Evolutionary conservation across 2,797 vertebrate genomes (phyloP).

Genomic region (Chrosomus eos): DNA sequence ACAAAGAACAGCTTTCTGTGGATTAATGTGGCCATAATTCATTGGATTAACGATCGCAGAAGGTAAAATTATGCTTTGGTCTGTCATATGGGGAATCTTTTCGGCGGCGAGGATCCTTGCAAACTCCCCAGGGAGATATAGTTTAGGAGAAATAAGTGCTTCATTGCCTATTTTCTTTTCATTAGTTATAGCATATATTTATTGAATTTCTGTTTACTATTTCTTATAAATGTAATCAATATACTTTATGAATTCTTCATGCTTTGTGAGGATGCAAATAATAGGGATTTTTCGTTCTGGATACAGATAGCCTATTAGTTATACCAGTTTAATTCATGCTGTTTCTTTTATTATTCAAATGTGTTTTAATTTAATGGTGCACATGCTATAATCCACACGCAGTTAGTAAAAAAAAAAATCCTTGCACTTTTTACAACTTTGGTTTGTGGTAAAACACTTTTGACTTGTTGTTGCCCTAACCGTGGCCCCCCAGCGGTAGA

Average conservation of each 20-base stretch:
- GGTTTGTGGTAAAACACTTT: neutral
- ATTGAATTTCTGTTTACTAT: neutral
- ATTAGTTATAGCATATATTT: neutral
- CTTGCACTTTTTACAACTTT: neutral
- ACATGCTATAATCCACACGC: neutral
- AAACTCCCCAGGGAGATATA: neutral
- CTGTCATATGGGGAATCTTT: neutral
- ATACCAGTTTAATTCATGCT: neutral
- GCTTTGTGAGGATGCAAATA: neutral
- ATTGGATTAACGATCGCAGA: conserved; percentile 67
- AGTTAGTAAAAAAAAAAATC: neutral
- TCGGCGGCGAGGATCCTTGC: neutral
- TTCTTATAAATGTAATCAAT: neutral
- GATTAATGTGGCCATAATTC: conserved; percentile 71
- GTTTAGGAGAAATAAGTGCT: neutral
- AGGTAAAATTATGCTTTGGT: conserved; percentile 69
- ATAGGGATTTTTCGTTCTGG: neutral
- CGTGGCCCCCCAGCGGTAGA: conserved; percentile 1
- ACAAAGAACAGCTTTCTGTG: conserved; percentile 45
- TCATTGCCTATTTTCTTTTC: too few relatives aligned
- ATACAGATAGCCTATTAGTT: neutral
- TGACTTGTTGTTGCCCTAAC: conserved; percentile 22
- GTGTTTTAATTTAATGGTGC: neutral
- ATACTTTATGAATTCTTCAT: neutral
- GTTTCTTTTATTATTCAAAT: neutral